Evolutionary conservation across 2,888 invertebrate genomes (phyloP).

Genomic region (Macrophya alboannulata): DNA sequence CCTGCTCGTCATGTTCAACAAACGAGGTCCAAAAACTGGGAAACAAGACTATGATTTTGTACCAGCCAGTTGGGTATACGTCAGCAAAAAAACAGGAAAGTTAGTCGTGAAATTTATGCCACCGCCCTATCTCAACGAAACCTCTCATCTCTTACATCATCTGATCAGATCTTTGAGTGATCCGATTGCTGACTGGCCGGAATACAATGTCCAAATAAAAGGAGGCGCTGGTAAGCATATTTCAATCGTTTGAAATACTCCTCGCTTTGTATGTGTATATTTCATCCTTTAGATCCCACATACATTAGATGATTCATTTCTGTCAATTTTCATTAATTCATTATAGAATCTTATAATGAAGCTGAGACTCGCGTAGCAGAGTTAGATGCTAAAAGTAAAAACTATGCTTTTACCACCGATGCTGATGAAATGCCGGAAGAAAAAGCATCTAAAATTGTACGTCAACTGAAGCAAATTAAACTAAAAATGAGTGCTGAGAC

Average conservation of each 20-base stretch:
- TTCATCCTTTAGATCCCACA: neutral
- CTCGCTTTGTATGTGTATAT: neutral
- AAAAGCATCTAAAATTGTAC: neutral
- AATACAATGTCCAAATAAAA: conserved; percentile 30
- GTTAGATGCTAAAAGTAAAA: neutral
- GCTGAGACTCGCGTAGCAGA: conserved; percentile 8
- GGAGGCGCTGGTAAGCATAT: conserved; percentile 28
- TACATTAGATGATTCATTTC: neutral
- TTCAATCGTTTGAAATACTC: conserved; percentile 9
- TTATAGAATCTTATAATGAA: conserved; percentile 20
- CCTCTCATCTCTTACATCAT: conserved; percentile 24
- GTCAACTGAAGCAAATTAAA: conserved; percentile 12
- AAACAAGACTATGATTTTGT: conserved; percentile 25
- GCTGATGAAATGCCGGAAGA: conserved; percentile 13
- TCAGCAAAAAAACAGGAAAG: conserved; percentile 14
- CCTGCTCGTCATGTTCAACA: conserved; percentile 7
- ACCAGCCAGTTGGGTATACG: conserved; percentile 25
- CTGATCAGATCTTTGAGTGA: conserved; percentile 5
- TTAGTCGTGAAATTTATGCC: conserved; percentile 15
- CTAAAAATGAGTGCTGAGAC: conserved; percentile 22
- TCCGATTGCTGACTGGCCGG: conserved; percentile 21
- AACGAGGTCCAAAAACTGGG: conserved; percentile 21
- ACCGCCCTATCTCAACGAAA: conserved; percentile 8
- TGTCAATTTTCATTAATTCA: neutral
- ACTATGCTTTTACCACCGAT: conserved; percentile 25